A percentile compares a stretch with the other conserved stretches of the same genome.
Conservation (phyloP, 2,113 vertebrate species). For the Acrocephalus kingi region DNA sequence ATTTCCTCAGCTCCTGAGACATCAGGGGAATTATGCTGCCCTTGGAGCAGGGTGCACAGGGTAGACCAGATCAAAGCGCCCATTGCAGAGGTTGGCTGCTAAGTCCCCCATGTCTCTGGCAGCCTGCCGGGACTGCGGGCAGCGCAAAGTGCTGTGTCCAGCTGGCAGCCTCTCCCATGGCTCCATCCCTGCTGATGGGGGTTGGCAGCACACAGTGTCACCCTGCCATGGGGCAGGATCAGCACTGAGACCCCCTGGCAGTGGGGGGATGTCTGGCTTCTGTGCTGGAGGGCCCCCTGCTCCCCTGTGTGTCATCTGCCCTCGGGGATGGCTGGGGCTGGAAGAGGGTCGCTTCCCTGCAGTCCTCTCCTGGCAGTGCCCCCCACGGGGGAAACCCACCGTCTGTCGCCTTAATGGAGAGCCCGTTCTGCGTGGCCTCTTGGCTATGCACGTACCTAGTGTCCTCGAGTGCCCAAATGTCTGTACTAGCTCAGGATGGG, state of each 20-base stretch:
- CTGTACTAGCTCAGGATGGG: slow-evolving; percentile 27
- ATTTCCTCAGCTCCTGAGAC: neutral
- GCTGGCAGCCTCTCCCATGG: neutral
- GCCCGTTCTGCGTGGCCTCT: slow-evolving; percentile 12
- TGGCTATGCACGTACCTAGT: neutral
- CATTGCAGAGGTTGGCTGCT: fast-evolving
- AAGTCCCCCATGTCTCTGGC: neutral
- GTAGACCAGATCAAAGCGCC: neutral
- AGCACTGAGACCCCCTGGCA: fast-evolving
- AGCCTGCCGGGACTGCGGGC: neutral
- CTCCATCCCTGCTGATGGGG: neutral
- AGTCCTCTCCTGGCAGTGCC: neutral
- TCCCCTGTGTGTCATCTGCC: neutral
- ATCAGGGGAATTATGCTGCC: neutral
- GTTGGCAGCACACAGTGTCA: slow-evolving; percentile 5
- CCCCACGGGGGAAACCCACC: slow-evolving; percentile 6
- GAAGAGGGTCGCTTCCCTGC: neutral
- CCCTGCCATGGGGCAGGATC: neutral
- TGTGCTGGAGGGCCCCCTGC: neutral
- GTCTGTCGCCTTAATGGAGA: slow-evolving; percentile 54
- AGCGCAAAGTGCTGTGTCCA: neutral
- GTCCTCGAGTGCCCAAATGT: neutral
- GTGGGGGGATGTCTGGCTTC: neutral
- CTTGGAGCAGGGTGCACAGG: fast-evolving
- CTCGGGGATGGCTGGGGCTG: neutral